Evolutionary conservation across 2,113 vertebrate species (phyloP), one percentile per base, ranked within the genome.

Genomic region (Cromileptes altivelis): DNA sequence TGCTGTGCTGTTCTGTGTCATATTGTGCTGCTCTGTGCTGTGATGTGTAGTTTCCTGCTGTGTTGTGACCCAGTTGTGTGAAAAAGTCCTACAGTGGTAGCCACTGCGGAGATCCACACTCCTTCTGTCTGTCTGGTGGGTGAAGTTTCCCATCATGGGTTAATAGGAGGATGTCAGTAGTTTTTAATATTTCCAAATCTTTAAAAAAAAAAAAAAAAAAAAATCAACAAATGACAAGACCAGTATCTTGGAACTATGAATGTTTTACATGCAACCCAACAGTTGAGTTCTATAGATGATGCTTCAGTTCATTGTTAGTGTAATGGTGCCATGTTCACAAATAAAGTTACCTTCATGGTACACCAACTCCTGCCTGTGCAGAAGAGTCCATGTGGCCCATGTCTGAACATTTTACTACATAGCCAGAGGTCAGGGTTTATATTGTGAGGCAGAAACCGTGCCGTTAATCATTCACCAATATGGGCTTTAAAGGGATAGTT

Each of bases 101-200:
- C 52, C 58, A 15, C 25, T 65, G 57, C 56, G 74, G 70, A 73
- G 58, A 63, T 72, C n/a, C 50, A 53, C 37, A 17, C 75, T 83
- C 85, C 75, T 77, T 57, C 85, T 78, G 21, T 85, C 84, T 0
- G 87, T 85, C 85, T 18, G 9, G 42, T 68, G 70, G 75, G 40
- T 75, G 42, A 81, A 78, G 30, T 80, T 69, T 69, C 23, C 33
- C 61, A 25, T 21, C 33, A 53, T 60, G 61, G 53, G 19, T 61
- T 27, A 53, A 42, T 4, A 62, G 30, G 11, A n/a, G 23, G 27
- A 67, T 56, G 4, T 42, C 57, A 62, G 40, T 3, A 52, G 6
- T 42, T 25, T 56, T 37, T 4, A 10, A 23, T 23, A 15, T 10
- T 55, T 53, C 3, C 11, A 52, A 53, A n/a, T 33, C 8, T 30